Base-by-base conservation (phyloP, 2,888 invertebrate species). In the Cephalotes varians region DNA sequence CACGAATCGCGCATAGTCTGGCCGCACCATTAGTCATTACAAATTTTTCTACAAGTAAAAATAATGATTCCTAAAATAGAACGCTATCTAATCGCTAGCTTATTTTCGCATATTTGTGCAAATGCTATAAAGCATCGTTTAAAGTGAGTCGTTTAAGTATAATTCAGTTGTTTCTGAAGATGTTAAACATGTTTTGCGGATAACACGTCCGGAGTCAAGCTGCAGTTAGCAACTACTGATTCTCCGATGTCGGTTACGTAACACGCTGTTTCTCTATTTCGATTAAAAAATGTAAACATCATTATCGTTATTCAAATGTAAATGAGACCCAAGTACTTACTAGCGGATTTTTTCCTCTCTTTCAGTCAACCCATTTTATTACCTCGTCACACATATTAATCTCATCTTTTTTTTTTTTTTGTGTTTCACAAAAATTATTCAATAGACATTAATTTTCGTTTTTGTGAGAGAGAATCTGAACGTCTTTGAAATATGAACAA, bases 21-120 rank as follows among this genome's bases (percentile, higher is more conserved):
- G n/a, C n/a, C n/a, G n/a, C n/a, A n/a, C n/a, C n/a, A n/a, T n/a
- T n/a, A n/a, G n/a, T n/a, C n/a, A n/a, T n/a, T n/a, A n/a, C n/a
- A n/a, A n/a, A 37, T 49, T 76, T 28, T 40, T 12, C 2, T 9
- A 18, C 9, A 28, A 37, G 6, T 2, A 10, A 65, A 64, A 49
- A 51, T 51, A 67, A 51, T 12, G 31, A 54, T 1, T 65, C 7
- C 15, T 40, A 67, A 76, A 76, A n/a, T 76, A 15, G 37, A 51
- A 76, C 28, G 28, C 69, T 65, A 76, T 76, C 40, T 76, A 76
- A 76, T 76, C 67, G 54, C 15, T 3, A 40, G 25, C 12, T 64
- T 64, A 9, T 51, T n/a, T 7, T 10, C 21, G 28, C 37, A 37
- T 40, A 5, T 51, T 51, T 40, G 21, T 40, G 5, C n/a, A 76